Conservation (phyloP, 1,140 invertebrate genomes). For the Pomacea maculata region DNA sequence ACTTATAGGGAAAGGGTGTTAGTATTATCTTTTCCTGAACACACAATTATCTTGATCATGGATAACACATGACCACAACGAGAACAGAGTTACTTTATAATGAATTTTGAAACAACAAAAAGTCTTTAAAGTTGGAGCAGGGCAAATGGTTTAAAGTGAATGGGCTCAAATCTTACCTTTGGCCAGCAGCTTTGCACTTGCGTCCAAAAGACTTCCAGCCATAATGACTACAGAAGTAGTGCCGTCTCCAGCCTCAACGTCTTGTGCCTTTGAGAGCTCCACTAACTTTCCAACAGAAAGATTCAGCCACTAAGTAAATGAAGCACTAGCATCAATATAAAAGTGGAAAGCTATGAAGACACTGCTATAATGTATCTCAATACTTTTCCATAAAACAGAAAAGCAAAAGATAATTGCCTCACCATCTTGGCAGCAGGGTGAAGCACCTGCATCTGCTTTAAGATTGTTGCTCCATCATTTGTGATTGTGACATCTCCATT, state of each 20-base stretch:
- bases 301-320: not conserved
- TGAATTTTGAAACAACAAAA: no score
- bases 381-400: not conserved
- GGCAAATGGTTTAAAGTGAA: no score
- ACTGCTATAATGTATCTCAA: not conserved
- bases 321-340: not conserved
- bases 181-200: conserved; percentile 88
- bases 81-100: no score
- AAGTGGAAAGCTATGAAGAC: not conserved
- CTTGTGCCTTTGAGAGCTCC: conserved; percentile 97
- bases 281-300: conserved; percentile 78
- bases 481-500: conserved; percentile 99
- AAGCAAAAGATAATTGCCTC: conserved; percentile 39
- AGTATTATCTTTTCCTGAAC: no score
- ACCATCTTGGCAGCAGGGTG: conserved; percentile 99
- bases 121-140: no score
- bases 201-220: conserved; percentile 93
- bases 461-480: conserved; percentile 99
- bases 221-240: conserved; percentile 98
- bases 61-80: no score
- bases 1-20: no score
- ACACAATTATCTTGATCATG: no score
- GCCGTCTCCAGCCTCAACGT: conserved; percentile 98
- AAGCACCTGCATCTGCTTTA: conserved; percentile 98
- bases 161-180: conserved; percentile 71